Percentiles rank a stretch among this genome's conserved stretches.
These are phyloP conservation scores for Creontiades dilutus DNA, from an alignment of 2,888 invertebrate genomes.

Conservation along the genomic window DNA sequence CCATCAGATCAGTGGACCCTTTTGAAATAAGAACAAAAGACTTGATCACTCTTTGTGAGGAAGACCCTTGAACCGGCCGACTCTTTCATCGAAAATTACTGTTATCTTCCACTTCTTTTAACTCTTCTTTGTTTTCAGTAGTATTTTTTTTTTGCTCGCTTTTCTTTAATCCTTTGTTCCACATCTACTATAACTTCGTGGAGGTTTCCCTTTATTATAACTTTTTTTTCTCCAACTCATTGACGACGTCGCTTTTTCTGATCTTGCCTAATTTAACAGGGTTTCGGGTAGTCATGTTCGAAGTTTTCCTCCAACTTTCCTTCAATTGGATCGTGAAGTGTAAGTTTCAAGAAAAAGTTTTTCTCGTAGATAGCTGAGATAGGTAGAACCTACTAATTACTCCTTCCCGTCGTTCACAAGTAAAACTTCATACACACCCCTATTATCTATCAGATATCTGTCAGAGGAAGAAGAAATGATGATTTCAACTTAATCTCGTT, in stretches of 20 bases:
- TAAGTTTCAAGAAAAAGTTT: no score
- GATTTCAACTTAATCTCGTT: no score
- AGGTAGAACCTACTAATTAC: no score
- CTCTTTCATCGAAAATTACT: conserved; percentile 27
- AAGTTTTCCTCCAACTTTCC: no score
- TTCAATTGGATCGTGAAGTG: no score
- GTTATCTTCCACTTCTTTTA: conserved; percentile 36
- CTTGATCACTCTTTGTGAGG: conserved; percentile 3
- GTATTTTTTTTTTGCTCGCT: background rate
- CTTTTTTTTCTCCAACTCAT: background rate
- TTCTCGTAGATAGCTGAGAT: no score
- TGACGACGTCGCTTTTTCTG: background rate
- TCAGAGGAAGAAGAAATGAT: no score
- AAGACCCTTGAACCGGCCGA: conserved; percentile 25
- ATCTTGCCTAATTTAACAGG: background rate
- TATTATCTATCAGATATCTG: no score
- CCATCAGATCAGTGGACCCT: conserved; percentile 9
- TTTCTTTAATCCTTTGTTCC: background rate
- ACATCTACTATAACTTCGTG: background rate
- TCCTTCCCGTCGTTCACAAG: no score
- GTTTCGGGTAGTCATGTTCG: background rate
- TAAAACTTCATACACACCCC: background rate
- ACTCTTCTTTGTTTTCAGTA: background rate
- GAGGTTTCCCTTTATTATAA: background rate
- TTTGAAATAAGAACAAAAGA: conserved; percentile 23